Evolutionary conservation across 1,140 invertebrate species (phyloP), one percentile per base, ranked within the genome.

Genomic region (Dreissena rostriformis): DNA sequence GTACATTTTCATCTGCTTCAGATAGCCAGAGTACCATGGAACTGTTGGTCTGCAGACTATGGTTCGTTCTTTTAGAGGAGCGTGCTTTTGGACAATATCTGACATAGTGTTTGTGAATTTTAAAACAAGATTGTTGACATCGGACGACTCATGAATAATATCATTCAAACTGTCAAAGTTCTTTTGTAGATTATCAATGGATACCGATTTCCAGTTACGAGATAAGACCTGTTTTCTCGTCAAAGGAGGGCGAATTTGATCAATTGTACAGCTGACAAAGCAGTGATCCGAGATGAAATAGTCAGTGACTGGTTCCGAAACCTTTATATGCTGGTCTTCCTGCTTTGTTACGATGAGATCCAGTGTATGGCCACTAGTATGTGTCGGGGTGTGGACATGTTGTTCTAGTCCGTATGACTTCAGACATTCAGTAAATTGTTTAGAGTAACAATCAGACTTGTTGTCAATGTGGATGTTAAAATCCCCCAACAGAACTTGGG

Each of bases 271-370:
- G 26, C 12, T 67, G 22, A 51, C 49, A 55, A 74, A 74, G 22
- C 29, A 51, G 11, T 74, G 71, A 49, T 74, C 71, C 7, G 71
- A 74, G 26, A 74, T 74, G 26, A 53, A 74, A 74, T 74, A 52
- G 24, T 51, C 71, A 10, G 71, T 22, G 71, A 74, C 24, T 8
- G 22, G 28, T 7, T 74, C 22, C 14, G 6, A 53, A n/a, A 74
- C 15, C 7, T 19, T 15, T 51, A 10, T 22, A 26, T 10, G 29
- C 24, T 74, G 51, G 22, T 74, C 71, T 52, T 55, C 24, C 51
- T 74, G 7, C 22, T 55, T 74, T 11, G 71, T 51, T 15, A 52
- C 14, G 19, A 74, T 53, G 22, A 74, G 26, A 26, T 74, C 71
- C 17, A 53, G 14, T 14, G 24, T 52, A 52, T 52, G 28, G 7